phyloP scores from a whole-genome alignment of 2,797 vertebrate species.

The Rhinoraja longicauda region DNA sequence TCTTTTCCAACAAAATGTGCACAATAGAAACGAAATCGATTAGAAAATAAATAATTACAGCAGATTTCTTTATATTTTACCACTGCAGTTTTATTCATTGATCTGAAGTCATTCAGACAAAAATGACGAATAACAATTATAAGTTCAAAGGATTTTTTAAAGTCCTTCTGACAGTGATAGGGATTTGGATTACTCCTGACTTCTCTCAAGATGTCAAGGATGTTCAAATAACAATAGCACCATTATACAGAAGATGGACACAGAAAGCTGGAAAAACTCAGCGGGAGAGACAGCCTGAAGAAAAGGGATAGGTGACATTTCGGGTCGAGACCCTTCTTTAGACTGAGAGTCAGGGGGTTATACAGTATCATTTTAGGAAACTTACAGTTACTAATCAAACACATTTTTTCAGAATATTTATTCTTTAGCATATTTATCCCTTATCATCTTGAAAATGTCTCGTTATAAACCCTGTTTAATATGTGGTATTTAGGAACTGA shows the following conservation, averaged over 20 bases:
- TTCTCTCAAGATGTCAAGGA: neutral
- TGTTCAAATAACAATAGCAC: neutral
- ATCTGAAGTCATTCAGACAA: neutral
- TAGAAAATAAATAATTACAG: neutral
- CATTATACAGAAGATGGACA: too few relatives aligned
- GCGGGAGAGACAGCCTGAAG: too few relatives aligned
- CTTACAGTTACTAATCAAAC: neutral
- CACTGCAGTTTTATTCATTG: neutral
- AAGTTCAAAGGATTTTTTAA: neutral
- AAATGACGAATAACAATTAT: neutral
- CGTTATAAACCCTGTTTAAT: neutral
- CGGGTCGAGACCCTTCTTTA: too few relatives aligned
- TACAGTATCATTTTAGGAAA: neutral
- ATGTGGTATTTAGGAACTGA: neutral
- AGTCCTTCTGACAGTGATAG: neutral
- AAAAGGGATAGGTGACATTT: too few relatives aligned
- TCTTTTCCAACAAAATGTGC: neutral
- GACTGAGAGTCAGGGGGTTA: too few relatives aligned
- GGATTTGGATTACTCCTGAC: neutral
- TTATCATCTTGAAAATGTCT: too few relatives aligned
- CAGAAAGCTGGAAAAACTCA: too few relatives aligned
- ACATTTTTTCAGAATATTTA: neutral
- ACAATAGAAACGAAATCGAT: neutral
- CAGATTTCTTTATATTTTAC: neutral
- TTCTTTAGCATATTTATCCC: neutral